phyloP scores from a whole-genome alignment of 2,797 vertebrate genomes.

The Hafferia zeledoni region DNA sequence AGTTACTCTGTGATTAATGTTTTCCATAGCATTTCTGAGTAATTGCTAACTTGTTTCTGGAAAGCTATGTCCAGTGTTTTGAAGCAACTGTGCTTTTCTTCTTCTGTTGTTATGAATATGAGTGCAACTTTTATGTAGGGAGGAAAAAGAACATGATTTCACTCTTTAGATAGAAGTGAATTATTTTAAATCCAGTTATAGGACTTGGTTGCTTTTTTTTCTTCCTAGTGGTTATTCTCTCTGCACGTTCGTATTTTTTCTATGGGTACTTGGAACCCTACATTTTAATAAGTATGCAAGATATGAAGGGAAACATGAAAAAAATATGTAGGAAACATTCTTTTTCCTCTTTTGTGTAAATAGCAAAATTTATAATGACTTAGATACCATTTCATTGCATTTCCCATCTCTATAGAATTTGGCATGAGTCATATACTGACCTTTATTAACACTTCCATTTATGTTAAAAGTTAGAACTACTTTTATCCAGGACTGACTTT shows the following conservation, averaged over 20 bases:
- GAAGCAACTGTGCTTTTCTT: conserved; percentile 28
- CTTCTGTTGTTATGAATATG: not conserved
- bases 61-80: conserved; percentile 28
- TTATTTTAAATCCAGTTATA: conserved; percentile 4
- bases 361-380: conserved; percentile 29
- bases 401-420: conserved; percentile 26
- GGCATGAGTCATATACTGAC: not conserved
- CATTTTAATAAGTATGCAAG: conserved; percentile 20
- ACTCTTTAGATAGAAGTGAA: not conserved
- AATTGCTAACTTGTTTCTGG: conserved; percentile 54
- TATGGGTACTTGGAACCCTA: conserved; percentile 40
- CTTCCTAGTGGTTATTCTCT: conserved; percentile 6
- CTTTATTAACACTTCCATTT: not conserved
- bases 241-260: conserved; percentile 55
- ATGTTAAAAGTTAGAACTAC: conserved; percentile 5
- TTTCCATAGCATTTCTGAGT: conserved; percentile 49
- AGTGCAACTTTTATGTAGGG: not conserved
- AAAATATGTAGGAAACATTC: not conserved
- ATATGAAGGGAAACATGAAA: not conserved
- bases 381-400: not conserved
- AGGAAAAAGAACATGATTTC: not conserved
- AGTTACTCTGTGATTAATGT: conserved; percentile 34
- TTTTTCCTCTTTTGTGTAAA: conserved; percentile 53
- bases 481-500: not conserved
- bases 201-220: not conserved